Base-by-base conservation (phyloP, 2,888 invertebrate species). In the Drosophila mulleri region DNA sequence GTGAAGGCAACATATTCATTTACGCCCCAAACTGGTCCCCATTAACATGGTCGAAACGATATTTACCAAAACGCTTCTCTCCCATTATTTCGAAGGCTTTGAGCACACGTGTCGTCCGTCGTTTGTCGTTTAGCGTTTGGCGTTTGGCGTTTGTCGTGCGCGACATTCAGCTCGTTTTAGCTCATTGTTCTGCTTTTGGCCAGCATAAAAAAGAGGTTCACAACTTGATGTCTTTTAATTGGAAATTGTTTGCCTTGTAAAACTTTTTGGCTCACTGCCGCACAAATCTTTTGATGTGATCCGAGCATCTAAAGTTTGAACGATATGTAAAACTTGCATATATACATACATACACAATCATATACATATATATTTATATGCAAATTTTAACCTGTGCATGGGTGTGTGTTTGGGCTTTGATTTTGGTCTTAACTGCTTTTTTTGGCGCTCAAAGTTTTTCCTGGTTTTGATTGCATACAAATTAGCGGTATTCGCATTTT, bases 401-500 rank as follows among this genome's bases (percentile, higher is more conserved):
- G 54, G 32, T 39, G 20, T 26, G 54, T 39, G 41, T 48, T 29
- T 29, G 69, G 61, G 65, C 59, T 71, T 71, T 71, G 67, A 65
- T 71, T 80, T 78, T 70, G 57, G 63, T 62, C 47, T 78, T 72
- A 72, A 65, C 83, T 72, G 69, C 70, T 72, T 73, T 71, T 80
- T 26, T 64, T 66, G 60, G 57, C 53, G 68, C 71, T 74, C 63
- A 71, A 72, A 81, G 87, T 86, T 81, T 81, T 88, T 83, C 69
- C 75, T 72, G 74, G 65, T 88, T 80, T 67, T 70, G 78, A 79
- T 73, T 79, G 90, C 86, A 83, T 89, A 86, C 83, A 83, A 89
- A 89, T 88, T 85, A 88, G 79, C 83, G 75, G 65, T 72, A 84
- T 89, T 87, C 85, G 89, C 83, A 89, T 88, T 82, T 89, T 85